Percentiles rank a stretch among this genome's conserved stretches.
Evolutionary conservation across 2,797 vertebrate genomes (phyloP).

Genomic region (Melopsittacus undulatus): DNA sequence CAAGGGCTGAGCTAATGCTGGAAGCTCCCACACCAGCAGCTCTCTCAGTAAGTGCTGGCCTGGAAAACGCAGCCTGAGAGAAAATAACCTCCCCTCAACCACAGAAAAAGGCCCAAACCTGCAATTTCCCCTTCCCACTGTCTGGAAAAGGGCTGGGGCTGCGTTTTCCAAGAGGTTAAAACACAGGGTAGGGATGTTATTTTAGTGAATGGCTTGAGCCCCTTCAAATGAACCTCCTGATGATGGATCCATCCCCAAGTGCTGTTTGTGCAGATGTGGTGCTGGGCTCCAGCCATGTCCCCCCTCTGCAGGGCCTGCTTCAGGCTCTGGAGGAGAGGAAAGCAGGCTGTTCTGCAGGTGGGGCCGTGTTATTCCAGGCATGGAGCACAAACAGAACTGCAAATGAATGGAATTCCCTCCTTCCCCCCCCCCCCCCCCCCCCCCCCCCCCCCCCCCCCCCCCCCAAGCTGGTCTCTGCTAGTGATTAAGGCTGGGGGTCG

Average conservation of each 20-base stretch:
- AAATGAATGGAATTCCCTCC: neutral
- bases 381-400: neutral
- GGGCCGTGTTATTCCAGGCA: neutral
- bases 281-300: neutral
- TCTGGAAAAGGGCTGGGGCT: neutral
- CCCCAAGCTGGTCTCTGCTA: neutral
- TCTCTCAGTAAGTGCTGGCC: neutral
- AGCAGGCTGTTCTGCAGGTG: neutral
- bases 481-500: neutral
- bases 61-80: neutral
- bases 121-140: neutral
- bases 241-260: neutral
- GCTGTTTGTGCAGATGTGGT: neutral
- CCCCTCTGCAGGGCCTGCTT: neutral
- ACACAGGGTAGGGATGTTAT: slow-evolving; percentile 21
- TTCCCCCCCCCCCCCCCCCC: no score
- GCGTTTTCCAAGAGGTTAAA: neutral
- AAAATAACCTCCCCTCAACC: neutral
- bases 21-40: neutral
- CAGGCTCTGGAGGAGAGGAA: neutral
- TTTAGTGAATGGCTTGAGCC: neutral
- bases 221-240: neutral
- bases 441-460: no score
- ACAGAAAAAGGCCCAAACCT: neutral
- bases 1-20: neutral